A percentile compares a stretch with the other conserved stretches of the same genome.
phyloP scores from a whole-genome alignment of 2,797 vertebrate species.

The Cercopithecus mitis region DNA sequence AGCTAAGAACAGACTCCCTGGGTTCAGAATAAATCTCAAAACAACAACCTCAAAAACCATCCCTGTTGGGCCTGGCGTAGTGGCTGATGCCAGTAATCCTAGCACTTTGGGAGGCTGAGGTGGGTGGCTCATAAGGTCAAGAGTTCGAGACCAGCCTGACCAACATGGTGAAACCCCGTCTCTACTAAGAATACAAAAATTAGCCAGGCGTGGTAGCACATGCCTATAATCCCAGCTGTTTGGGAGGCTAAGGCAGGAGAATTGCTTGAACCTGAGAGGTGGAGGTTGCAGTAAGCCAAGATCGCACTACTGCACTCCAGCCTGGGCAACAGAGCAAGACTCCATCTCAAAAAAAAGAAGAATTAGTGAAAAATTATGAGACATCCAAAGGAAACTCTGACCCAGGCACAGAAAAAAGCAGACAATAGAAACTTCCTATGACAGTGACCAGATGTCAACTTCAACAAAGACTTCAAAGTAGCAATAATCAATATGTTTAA shows the following conservation, averaged over 20 bases:
- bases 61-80: neutral
- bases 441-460: neutral
- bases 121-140: no score
- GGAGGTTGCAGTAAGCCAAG: neutral
- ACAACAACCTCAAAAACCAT: neutral
- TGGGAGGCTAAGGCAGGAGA: neutral
- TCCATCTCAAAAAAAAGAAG: no score
- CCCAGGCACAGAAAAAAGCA: neutral
- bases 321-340: neutral
- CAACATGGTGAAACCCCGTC: neutral
- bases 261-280: neutral
- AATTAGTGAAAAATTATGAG: neutral
- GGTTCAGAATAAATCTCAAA: conserved; percentile 22
- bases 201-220: neutral
- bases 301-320: neutral
- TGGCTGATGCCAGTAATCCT: neutral
- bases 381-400: neutral
- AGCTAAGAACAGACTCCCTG: neutral
- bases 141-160: neutral
- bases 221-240: neutral
- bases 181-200: neutral
- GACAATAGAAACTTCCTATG: neutral
- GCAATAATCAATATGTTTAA: neutral
- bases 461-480: neutral
- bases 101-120: neutral